These are phyloP conservation scores for Cephus runcator DNA, from an alignment of 2,888 invertebrate species.

Conservation along the genomic window DNA sequence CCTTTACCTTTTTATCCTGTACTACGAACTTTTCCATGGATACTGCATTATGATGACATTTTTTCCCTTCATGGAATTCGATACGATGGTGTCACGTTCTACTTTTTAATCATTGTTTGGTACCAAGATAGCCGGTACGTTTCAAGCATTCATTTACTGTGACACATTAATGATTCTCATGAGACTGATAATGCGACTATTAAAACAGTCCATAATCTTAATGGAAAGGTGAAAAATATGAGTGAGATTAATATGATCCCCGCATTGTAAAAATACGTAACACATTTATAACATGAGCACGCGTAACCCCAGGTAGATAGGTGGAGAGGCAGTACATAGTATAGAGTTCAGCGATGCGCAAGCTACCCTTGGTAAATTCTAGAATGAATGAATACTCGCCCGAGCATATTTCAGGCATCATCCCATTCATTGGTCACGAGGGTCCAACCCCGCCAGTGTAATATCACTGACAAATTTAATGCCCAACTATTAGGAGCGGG, in stretches of 20 bases:
- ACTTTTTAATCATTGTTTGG: not conserved
- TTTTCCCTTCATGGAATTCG: not conserved
- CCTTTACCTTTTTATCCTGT: not conserved
- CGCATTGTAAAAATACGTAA: not conserved
- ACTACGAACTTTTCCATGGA: not conserved
- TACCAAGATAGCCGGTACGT: not conserved
- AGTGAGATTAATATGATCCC: not conserved
- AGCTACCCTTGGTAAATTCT: not conserved
- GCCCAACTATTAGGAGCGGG: conserved; percentile 61
- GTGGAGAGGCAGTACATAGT: not conserved
- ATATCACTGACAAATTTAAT: conserved; percentile 64
- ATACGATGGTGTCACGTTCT: not conserved
- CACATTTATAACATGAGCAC: not conserved
- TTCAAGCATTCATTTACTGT: not conserved
- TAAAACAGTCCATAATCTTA: not conserved
- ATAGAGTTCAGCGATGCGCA: not conserved
- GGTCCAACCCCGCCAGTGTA: conserved; percentile 43
- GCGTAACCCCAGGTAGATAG: not conserved
- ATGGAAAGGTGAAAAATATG: not conserved
- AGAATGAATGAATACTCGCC: conserved; percentile 1
- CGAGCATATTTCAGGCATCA: conserved; percentile 46
- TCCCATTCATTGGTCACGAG: conserved; percentile 36
- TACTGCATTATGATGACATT: not conserved
- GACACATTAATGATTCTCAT: not conserved
- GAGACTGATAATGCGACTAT: not conserved